Percentiles rank a stretch among this genome's conserved stretches.
Evolutionary conservation across 2,888 invertebrate genomes (phyloP).

Genomic region (Alcis repandata): DNA sequence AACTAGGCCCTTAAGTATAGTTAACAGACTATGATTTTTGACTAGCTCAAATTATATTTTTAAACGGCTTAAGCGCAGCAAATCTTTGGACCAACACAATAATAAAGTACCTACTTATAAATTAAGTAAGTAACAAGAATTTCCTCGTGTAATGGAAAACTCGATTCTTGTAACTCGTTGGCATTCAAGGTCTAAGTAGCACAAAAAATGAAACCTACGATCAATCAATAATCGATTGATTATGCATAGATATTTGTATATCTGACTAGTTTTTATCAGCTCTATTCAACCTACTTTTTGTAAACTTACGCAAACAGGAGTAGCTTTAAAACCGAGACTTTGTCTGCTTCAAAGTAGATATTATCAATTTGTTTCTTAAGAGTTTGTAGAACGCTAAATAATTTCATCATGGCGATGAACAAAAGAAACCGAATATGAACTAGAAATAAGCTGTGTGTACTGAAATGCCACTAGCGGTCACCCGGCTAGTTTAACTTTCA

Average conservation of each 20-base stretch:
- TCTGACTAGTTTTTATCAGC: constrained; percentile 24
- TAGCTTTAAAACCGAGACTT: constrained; percentile 3
- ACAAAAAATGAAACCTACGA: constrained; percentile 24
- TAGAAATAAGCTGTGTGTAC: too few relatives aligned
- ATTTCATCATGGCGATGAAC: too few relatives aligned
- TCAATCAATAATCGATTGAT: constrained; percentile 25
- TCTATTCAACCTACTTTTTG: not conserved
- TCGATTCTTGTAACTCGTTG: not conserved
- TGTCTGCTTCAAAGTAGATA: not conserved
- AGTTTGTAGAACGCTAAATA: not conserved
- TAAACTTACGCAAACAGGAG: constrained; percentile 4
- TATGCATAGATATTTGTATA: not conserved
- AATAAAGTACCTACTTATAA: too few relatives aligned
- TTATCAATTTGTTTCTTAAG: not conserved
- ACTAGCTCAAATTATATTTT: too few relatives aligned
- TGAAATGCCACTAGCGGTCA: too few relatives aligned
- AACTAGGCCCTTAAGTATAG: too few relatives aligned
- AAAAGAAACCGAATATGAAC: too few relatives aligned
- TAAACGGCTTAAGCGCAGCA: too few relatives aligned
- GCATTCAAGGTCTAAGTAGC: constrained; percentile 14
- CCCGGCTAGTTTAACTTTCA: too few relatives aligned
- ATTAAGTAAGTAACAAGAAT: too few relatives aligned
- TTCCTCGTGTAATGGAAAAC: not conserved
- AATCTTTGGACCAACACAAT: too few relatives aligned
- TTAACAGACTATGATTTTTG: too few relatives aligned